A percentile compares a stretch with the other conserved stretches of the same genome.
phyloP scores from a whole-genome alignment of 1,140 invertebrate genomes.

The Ephestia elutella region DNA sequence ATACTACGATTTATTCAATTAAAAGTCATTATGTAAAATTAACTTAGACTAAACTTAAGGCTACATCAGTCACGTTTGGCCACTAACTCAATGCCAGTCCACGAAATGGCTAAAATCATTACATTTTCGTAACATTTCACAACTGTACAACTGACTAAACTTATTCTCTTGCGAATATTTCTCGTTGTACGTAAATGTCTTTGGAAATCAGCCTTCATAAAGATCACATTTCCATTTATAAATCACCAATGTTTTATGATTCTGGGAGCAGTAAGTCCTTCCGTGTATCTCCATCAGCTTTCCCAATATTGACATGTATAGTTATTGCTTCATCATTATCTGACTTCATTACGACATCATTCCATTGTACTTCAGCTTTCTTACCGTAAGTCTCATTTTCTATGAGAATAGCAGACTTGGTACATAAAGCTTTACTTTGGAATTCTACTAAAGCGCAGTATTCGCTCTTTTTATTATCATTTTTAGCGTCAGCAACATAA shows the following conservation, averaged over 20 bases:
- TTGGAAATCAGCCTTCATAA: constrained; percentile 7
- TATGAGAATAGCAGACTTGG: constrained; percentile 62
- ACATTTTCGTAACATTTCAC: too few relatives aligned
- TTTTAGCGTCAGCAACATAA: constrained; percentile 53
- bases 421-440: constrained; percentile 59
- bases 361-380: constrained; percentile 67
- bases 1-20: constrained; percentile 13
- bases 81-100: constrained; percentile 7
- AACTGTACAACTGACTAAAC: background rate
- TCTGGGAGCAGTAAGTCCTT: constrained; percentile 37
- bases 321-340: constrained; percentile 64
- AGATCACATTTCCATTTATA: constrained; percentile 13
- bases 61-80: constrained; percentile 45
- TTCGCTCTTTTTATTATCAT: constrained; percentile 57
- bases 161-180: background rate
- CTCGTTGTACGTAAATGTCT: background rate
- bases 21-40: constrained; percentile 16
- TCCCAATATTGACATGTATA: constrained; percentile 64
- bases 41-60: constrained; percentile 27
- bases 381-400: constrained; percentile 65
- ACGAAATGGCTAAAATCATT: too few relatives aligned
- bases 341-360: constrained; percentile 57
- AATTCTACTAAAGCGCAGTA: constrained; percentile 67
- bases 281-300: constrained; percentile 38
- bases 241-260: constrained; percentile 22